A percentile compares a stretch with the other conserved stretches of the same genome.
Conservation (phyloP, 2,888 invertebrate species). For the Pheosia tremula region DNA sequence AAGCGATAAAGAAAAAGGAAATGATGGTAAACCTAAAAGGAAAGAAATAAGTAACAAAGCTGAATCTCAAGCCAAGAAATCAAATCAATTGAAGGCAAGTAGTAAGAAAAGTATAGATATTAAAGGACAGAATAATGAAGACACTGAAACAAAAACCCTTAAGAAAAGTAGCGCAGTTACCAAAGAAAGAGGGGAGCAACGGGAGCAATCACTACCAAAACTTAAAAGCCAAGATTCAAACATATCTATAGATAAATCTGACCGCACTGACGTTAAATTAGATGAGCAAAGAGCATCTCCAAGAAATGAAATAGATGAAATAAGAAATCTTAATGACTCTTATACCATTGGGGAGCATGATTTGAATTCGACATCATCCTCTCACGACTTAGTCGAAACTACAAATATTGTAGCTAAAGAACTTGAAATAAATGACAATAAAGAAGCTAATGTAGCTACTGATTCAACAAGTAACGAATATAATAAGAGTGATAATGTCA, state of each 20-base stretch:
- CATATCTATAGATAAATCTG: slow-evolving; percentile 15
- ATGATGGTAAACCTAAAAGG: slow-evolving; percentile 52
- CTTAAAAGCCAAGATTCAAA: slow-evolving; percentile 19
- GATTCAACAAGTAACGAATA: slow-evolving; percentile 10
- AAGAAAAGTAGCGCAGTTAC: not conserved
- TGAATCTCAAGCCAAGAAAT: slow-evolving; percentile 52
- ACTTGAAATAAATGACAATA: slow-evolving; percentile 12
- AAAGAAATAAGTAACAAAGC: slow-evolving; percentile 54
- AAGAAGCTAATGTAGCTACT: slow-evolving; percentile 15
- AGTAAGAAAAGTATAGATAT: slow-evolving; percentile 45
- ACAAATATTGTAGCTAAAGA: slow-evolving; percentile 12
- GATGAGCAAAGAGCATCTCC: slow-evolving; percentile 10
- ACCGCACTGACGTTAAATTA: slow-evolving; percentile 9
- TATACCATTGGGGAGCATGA: slow-evolving; percentile 42
- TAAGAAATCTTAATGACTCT: slow-evolving; percentile 47
- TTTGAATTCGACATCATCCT: slow-evolving; percentile 32
- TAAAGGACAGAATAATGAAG: slow-evolving; percentile 29
- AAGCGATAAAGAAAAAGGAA: slow-evolving; percentile 51
- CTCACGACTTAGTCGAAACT: slow-evolving; percentile 28
- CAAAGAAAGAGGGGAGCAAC: slow-evolving; percentile 9
- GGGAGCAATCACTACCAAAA: slow-evolving; percentile 12
- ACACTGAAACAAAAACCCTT: slow-evolving; percentile 28
- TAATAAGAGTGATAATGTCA: slow-evolving; percentile 14
- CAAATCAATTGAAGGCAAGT: slow-evolving; percentile 61
- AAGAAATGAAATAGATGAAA: slow-evolving; percentile 20